A percentile compares a stretch with the other conserved stretches of the same genome.
Evolutionary conservation across 2,888 invertebrate species (phyloP).

Genomic region (Sphecodes monilicornis): DNA sequence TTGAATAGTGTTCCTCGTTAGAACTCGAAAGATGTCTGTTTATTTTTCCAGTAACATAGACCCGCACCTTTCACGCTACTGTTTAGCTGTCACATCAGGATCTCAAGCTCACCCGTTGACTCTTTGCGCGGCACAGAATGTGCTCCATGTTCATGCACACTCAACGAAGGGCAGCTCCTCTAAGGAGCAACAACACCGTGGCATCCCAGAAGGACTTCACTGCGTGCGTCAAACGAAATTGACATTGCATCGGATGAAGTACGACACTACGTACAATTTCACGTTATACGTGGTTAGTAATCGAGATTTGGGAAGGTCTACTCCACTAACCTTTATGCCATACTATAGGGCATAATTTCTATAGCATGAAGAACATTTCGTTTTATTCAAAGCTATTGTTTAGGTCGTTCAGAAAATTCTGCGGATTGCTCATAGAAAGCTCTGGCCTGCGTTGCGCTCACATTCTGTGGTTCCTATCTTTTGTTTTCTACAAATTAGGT

Average conservation of each 20-base stretch:
- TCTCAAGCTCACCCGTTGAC: conserved; percentile 79
- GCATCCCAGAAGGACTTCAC: conserved; percentile 81
- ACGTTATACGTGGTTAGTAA: conserved; percentile 81
- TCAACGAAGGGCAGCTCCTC: conserved; percentile 60
- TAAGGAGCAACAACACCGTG: conserved; percentile 74
- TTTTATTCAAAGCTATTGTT: too few species aligned
- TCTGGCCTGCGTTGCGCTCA: too few species aligned
- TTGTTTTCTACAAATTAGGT: too few species aligned
- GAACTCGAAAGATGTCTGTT: conserved; percentile 16
- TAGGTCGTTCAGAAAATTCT: too few species aligned
- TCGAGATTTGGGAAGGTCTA: background rate
- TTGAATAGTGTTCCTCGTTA: background rate
- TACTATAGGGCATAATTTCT: too few species aligned
- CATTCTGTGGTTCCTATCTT: too few species aligned
- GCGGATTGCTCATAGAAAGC: too few species aligned
- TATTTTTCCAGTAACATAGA: conserved; percentile 78
- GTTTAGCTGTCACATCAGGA: conserved; percentile 82
- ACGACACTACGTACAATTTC: conserved; percentile 83
- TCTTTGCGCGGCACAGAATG: conserved; percentile 81
- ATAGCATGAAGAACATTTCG: too few species aligned
- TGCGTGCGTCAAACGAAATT: conserved; percentile 81
- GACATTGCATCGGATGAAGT: conserved; percentile 82
- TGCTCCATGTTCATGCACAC: conserved; percentile 75
- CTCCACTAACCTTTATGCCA: background rate
- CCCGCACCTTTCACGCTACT: conserved; percentile 81